Base-by-base conservation (phyloP, 2,888 invertebrate genomes). In the Copidosoma aretas region DNA sequence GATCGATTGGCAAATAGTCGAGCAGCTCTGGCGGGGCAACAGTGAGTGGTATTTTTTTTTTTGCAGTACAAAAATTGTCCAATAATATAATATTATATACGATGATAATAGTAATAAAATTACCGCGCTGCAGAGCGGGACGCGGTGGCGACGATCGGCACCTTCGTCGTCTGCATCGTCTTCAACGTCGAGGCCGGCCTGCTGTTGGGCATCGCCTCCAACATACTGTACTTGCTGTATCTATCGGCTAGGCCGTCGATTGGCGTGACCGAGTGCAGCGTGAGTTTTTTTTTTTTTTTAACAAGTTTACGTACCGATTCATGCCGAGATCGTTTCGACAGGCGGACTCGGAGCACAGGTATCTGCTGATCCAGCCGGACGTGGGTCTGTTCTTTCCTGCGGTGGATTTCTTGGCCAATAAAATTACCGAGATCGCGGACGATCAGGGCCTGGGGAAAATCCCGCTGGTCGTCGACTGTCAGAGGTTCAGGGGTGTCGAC, bases 131-230 rank as follows among this genome's bases (percentile, higher is more conserved):
- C 53, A 82, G 82, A 85, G 78, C 81, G 85, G 70, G 93, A 93
- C 82, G 87, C 92, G 66, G 76, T 88, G 57, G 88, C 92, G 65
- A 88, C 91, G 78, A 75, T 87, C 64, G 84, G 88, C 17, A 94
- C 94, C 60, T 91, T 93, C 73, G 68, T 89, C 1, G 86, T 89
- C 53, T 91, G 92, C 72, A 82, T 95, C 63, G 79, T 88, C 63
- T 85, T 89, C 70, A 91, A 92, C 25, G 92, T 94, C 57, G 93
- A 95, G 86, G 87, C 90, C 77, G 95, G 95, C 60, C 89, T 96
- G 73, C 85, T 93, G 39, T 86, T 89, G 58, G 94, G 95, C 67
- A 89, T 91, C 72, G 78, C 88, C 19, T 84, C 89, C 43, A 91
- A 90, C 80, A 85, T 92, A 67, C 80, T 88, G 4, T 86, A 86